Base-by-base conservation (phyloP, 1,140 invertebrate genomes). In the Cryptotermes secundus region DNA sequence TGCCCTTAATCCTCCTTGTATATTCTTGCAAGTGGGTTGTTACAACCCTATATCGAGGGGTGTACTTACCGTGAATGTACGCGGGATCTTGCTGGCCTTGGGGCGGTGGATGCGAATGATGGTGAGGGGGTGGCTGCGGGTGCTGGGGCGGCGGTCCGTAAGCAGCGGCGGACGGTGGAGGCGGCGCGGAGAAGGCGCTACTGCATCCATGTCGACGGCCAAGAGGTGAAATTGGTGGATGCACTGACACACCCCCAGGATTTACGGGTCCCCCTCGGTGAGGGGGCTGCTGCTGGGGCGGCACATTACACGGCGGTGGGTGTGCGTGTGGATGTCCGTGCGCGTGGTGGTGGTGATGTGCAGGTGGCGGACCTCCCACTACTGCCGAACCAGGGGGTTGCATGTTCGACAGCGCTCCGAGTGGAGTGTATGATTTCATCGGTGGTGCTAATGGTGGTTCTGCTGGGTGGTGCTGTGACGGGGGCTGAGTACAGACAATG, bases 361-460 rank as follows among this genome's bases (percentile, higher is more conserved):
- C 89, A 87, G 89, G 89, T 85, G 90, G 90, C 82, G 88, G 89
- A 86, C 35, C 81, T 24, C 65, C 59, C 81, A 42, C 45, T 72
- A 31, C 34, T 0, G 31, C 34, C 3, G 85, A 88, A 85, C 94
- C 94, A 2, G 95, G 95, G 38, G 96, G 96, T 90, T 96, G 93
- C 96, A 97, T 97, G 86, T 94, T 96, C 59, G 95, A 96, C 84
- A 96, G 90, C n/a, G 96, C 96, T 81, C 94, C 94, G 59, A 97
- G 91, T 26, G 96, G 96, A 53, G 95, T 96, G 88, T 97, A 97
- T 38, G 92, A 92, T 87, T 93, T 93, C 87, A 90, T 90, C 22
- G 91, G 91, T 83, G 91, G 89, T 84, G 90, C 90, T 31, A 72
- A 72, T 9, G 59, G 45, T 87, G 83, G 85, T 87, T 86, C 83